Evolutionary conservation across 2,888 invertebrate species (phyloP).

Genomic region (Periphyllus acericola): DNA sequence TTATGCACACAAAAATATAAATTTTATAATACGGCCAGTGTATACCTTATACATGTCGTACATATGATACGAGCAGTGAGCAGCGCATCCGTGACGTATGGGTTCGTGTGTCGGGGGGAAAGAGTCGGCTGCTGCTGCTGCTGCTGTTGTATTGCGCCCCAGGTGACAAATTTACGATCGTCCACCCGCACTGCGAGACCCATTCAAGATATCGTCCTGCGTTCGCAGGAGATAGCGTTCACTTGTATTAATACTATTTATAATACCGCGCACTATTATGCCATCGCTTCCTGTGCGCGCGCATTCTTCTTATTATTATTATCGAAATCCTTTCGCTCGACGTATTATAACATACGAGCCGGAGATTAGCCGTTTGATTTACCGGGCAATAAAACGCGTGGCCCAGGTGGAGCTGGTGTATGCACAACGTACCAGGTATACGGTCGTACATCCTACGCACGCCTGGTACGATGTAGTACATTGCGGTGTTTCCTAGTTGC

Average conservation of each 20-base stretch:
- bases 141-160: neutral
- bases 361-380: constrained; percentile 21
- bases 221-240: no score
- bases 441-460: neutral
- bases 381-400: constrained; percentile 1
- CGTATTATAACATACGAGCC: neutral
- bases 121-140: neutral
- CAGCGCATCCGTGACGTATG: neutral
- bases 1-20: no score
- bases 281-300: neutral
- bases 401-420: neutral
- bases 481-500: no score
- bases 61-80: neutral
- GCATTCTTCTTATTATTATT: neutral
- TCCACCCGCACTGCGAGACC: neutral
- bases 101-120: neutral
- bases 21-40: neutral
- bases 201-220: no score
- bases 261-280: no score
- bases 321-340: constrained; percentile 24
- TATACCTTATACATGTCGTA: neutral
- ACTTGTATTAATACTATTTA: no score
- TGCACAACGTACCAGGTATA: neutral
- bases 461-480: no score
- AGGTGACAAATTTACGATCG: constrained; percentile 49